Percentiles rank a stretch among this genome's conserved stretches.
Conservation (phyloP, 2,113 vertebrate genomes). For the Thamnaconus septentrionalis region DNA sequence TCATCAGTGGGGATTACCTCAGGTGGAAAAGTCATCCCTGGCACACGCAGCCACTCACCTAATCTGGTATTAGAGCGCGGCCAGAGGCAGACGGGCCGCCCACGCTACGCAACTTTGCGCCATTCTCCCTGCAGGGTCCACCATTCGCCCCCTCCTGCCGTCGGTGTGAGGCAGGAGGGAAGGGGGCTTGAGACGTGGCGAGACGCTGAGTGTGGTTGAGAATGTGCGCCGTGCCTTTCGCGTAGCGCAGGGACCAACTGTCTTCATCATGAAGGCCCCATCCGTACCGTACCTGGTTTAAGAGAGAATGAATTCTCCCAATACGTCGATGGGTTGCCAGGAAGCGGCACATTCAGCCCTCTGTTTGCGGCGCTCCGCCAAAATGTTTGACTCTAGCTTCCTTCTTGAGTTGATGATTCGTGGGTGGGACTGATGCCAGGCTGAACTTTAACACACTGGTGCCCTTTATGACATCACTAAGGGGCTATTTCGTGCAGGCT, state of each 20-base stretch:
- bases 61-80: slow-evolving; percentile 60
- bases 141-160: slow-evolving; percentile 20
- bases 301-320: too few relatives aligned
- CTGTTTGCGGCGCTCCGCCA: too few relatives aligned
- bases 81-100: slow-evolving; percentile 12
- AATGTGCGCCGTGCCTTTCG: slow-evolving; percentile 55
- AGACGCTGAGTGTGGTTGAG: slow-evolving; percentile 68
- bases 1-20: slow-evolving; percentile 52
- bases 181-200: slow-evolving; percentile 35
- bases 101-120: slow-evolving; percentile 37
- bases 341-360: too few relatives aligned
- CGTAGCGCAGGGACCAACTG: slow-evolving; percentile 16
- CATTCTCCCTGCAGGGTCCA: slow-evolving; percentile 62
- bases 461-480: too few relatives aligned
- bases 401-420: too few relatives aligned
- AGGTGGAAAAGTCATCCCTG: slow-evolving; percentile 49
- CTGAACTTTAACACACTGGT: too few relatives aligned
- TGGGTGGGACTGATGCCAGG: too few relatives aligned
- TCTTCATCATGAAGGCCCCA: not conserved
- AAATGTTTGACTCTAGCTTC: too few relatives aligned
- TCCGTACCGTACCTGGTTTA: too few relatives aligned
- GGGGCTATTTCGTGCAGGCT: too few relatives aligned
- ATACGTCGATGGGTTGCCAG: too few relatives aligned
- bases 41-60: slow-evolving; percentile 42
- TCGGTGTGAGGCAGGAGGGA: slow-evolving; percentile 1